Evolutionary conservation across 2,113 vertebrate species (phyloP).

Genomic region (Erythrocercus mccallii): DNA sequence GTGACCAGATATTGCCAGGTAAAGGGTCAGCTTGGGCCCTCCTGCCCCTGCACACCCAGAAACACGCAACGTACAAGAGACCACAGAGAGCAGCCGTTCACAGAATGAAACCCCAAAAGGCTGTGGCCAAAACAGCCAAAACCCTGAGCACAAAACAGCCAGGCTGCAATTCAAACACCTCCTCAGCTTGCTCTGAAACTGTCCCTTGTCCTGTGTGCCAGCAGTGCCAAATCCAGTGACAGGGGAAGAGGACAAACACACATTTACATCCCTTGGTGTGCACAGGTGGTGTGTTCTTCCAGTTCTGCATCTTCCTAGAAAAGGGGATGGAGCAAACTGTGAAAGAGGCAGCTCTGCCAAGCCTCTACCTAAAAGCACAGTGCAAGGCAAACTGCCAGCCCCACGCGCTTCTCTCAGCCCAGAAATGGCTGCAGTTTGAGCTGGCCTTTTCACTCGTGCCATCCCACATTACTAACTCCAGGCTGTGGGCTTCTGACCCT

Average conservation of each 20-base stretch:
- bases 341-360: neutral
- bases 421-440: neutral
- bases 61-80: neutral
- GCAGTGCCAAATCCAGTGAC: neutral
- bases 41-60: neutral
- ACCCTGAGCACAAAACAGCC: neutral
- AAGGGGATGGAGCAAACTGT: neutral
- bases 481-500: neutral
- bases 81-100: neutral
- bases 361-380: neutral
- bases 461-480: neutral
- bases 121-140: neutral
- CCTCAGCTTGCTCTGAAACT: rapidly evolving
- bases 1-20: neutral
- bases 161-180: neutral
- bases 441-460: neutral
- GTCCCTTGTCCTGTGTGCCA: neutral
- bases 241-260: neutral
- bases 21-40: neutral
- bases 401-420: neutral
- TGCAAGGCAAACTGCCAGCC: neutral
- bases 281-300: neutral
- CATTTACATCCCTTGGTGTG: neutral
- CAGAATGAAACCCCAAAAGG: neutral
- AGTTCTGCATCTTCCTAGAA: neutral